These are phyloP conservation scores for Epizoanthus rinbou DNA, from an alignment of 92 coral and sea anemone species.

Conservation along the genomic window DNA sequence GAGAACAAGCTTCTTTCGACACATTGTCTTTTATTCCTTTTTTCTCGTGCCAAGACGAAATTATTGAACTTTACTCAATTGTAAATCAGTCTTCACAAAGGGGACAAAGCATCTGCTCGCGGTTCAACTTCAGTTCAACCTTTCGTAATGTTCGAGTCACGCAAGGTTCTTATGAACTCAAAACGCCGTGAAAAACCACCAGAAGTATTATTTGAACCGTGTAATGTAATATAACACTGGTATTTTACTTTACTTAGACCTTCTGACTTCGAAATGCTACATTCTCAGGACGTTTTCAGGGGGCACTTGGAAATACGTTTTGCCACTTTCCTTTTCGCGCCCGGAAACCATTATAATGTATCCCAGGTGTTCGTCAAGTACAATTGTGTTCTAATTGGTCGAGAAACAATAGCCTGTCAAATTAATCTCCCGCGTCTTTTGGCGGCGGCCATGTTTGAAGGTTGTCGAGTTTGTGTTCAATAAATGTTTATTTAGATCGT, in stretches of 20 bases:
- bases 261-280: neutral
- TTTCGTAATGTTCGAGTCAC: conserved; percentile 14
- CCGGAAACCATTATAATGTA: too few relatives aligned
- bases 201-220: neutral
- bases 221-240: neutral
- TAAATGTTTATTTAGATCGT: too few relatives aligned
- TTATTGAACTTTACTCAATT: neutral
- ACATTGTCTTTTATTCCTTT: conserved; percentile 3
- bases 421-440: neutral
- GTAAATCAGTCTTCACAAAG: conserved; percentile 12
- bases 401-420: conserved; percentile 1
- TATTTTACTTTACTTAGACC: neutral
- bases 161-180: neutral
- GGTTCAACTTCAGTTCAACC: neutral
- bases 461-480: too few relatives aligned
- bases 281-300: neutral
- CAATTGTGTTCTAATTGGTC: neutral
- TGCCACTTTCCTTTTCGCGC: neutral
- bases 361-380: neutral
- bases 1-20: conserved; percentile 16
- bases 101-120: neutral
- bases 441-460: too few relatives aligned
- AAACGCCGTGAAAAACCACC: conserved; percentile 7
- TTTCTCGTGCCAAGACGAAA: conserved; percentile 14
- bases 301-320: neutral